These are phyloP conservation scores for Meleagris gallopavo DNA, from an alignment of 2,113 vertebrate genomes.

Conservation along the genomic window DNA sequence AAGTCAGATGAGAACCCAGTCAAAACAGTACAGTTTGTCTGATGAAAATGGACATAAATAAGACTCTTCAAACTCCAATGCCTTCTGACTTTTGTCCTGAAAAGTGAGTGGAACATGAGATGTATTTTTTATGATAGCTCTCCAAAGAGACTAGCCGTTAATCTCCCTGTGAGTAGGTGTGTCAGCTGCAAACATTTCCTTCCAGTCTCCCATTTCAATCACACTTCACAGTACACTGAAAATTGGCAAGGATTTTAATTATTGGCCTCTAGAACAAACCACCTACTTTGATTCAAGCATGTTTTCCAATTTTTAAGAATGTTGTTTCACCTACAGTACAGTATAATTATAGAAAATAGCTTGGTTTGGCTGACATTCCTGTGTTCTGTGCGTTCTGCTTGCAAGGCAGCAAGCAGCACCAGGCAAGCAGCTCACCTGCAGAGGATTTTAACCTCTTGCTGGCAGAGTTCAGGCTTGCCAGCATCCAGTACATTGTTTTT, in stretches of 20 bases:
- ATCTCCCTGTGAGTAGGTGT: conserved; percentile 73
- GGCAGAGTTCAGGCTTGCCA: conserved; percentile 41
- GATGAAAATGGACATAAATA: conserved; percentile 14
- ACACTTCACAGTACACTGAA: conserved; percentile 78
- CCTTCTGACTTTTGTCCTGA: conserved; percentile 70
- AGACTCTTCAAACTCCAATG: conserved; percentile 1
- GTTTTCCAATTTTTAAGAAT: conserved; percentile 72
- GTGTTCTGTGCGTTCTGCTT: conserved; percentile 56
- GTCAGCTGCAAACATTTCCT: conserved; percentile 77
- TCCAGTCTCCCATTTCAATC: conserved; percentile 77
- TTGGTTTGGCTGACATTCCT: conserved; percentile 70
- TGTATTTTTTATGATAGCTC: conserved; percentile 70
- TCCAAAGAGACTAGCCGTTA: conserved; percentile 71
- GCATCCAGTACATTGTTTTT: conserved; percentile 38
- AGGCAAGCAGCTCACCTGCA: conserved; percentile 41
- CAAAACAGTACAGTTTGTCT: neutral
- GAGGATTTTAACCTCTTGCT: conserved; percentile 65
- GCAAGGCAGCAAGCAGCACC: conserved; percentile 27
- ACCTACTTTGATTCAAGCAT: conserved; percentile 71
- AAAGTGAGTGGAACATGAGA: conserved; percentile 49
- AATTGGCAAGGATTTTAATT: conserved; percentile 79
- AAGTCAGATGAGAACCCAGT: neutral
- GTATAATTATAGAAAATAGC: conserved; percentile 76
- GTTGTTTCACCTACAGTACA: conserved; percentile 69
- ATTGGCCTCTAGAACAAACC: conserved; percentile 75